Evolutionary conservation across 2,888 invertebrate species (phyloP).

Genomic region (Drosophila phalerata): DNA sequence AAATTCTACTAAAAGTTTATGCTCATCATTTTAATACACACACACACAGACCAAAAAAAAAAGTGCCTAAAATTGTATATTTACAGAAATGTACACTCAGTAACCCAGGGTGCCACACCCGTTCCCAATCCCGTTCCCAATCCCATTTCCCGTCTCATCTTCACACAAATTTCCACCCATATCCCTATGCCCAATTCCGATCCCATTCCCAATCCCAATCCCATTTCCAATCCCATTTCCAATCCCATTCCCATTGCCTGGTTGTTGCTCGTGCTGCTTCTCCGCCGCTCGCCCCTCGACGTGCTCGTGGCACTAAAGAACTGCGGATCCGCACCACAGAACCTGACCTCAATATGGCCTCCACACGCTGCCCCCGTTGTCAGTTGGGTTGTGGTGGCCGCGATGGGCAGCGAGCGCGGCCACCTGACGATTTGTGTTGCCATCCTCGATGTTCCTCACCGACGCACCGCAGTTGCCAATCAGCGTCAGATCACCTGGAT

Average conservation of each 20-base stretch:
- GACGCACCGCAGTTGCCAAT: conserved; percentile 85
- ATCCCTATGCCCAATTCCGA: conserved; percentile 1
- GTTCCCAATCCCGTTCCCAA: not conserved
- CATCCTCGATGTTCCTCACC: conserved; percentile 85
- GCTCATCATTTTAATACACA: conserved; percentile 26
- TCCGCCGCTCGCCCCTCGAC: conserved; percentile 61
- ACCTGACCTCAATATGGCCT: conserved; percentile 89
- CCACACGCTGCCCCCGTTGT: conserved; percentile 90
- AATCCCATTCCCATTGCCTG: conserved; percentile 28
- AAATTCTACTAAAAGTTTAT: conserved; percentile 67
- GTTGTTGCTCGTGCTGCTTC: conserved; percentile 62
- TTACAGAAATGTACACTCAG: conserved; percentile 60
- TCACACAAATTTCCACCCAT: conserved; percentile 3
- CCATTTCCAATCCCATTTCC: conserved; percentile 17
- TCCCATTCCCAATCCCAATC: conserved; percentile 8
- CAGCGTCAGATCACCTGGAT: conserved; percentile 84
- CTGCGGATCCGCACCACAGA: conserved; percentile 84
- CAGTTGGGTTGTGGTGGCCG: conserved; percentile 85
- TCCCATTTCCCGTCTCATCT: not conserved
- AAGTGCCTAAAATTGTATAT: conserved; percentile 44
- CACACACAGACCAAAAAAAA: conserved; percentile 43
- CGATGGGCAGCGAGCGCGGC: conserved; percentile 85
- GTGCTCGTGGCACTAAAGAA: conserved; percentile 84
- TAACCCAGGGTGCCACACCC: conserved; percentile 29
- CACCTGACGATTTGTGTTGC: conserved; percentile 84